Conservation (phyloP, 2,888 invertebrate species). For the Nymphalis polychloros region DNA sequence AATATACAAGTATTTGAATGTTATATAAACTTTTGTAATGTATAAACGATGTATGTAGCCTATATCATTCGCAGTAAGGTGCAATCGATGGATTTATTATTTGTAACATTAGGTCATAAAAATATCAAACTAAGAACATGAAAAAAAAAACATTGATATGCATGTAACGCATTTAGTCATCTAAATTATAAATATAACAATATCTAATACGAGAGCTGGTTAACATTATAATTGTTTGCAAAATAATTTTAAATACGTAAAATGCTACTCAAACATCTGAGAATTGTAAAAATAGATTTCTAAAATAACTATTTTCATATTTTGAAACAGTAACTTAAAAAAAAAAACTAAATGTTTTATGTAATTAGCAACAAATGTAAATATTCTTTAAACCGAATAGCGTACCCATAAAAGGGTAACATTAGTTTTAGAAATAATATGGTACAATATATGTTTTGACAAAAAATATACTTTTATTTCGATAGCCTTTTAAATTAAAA, state of each 20-base stretch:
- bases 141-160: conserved; percentile 5
- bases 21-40: conserved; percentile 12
- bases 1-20: conserved; percentile 16
- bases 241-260: conserved; percentile 13
- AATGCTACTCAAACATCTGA: conserved; percentile 2
- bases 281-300: conserved; percentile 8
- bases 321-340: conserved; percentile 31
- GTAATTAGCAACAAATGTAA: conserved; percentile 42
- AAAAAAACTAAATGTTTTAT: conserved; percentile 31
- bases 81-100: neutral
- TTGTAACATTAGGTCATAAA: conserved; percentile 14
- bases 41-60: conserved; percentile 3
- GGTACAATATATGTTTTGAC: conserved; percentile 47
- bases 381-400: conserved; percentile 39
- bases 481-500: neutral
- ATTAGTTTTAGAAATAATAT: conserved; percentile 41
- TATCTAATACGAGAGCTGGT: conserved; percentile 5
- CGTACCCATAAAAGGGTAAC: conserved; percentile 37
- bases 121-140: neutral
- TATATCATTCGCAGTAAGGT: neutral
- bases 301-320: conserved; percentile 19
- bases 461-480: conserved; percentile 34
- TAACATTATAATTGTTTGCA: conserved; percentile 7
- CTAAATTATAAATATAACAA: conserved; percentile 14
- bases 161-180: neutral